Conservation (phyloP, 2,113 vertebrate genomes). For the Syngnathus typhle region DNA sequence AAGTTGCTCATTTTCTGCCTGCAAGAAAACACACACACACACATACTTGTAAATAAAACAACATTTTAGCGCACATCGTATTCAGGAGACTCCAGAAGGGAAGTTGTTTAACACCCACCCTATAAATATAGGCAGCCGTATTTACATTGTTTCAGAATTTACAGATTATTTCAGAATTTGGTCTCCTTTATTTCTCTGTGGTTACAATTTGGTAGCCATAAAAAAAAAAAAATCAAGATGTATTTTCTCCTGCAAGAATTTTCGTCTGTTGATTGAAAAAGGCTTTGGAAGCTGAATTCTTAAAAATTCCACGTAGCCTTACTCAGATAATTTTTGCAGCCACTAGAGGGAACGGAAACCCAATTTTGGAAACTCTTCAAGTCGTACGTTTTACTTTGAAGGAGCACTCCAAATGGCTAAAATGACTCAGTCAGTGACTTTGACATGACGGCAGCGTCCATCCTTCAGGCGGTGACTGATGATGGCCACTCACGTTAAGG, state of each 20-base stretch:
- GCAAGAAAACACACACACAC: constrained; percentile 17
- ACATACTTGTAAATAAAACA: constrained; percentile 1
- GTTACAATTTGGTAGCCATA: too few species aligned
- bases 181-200: too few species aligned
- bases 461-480: background rate
- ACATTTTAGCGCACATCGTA: background rate
- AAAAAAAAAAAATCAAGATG: too few species aligned
- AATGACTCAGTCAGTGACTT: background rate
- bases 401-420: background rate
- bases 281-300: too few species aligned
- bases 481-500: background rate
- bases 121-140: background rate
- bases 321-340: background rate
- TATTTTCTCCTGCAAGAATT: too few species aligned
- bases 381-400: background rate
- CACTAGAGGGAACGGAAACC: background rate
- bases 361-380: background rate
- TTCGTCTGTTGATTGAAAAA: too few species aligned
- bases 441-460: background rate
- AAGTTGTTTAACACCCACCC: background rate
- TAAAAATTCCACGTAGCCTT: background rate
- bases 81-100: background rate
- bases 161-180: too few species aligned
- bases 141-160: background rate
- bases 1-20: background rate